Base-by-base conservation (phyloP, 1,140 invertebrate genomes). In the Cardiocondyla obscurior region DNA sequence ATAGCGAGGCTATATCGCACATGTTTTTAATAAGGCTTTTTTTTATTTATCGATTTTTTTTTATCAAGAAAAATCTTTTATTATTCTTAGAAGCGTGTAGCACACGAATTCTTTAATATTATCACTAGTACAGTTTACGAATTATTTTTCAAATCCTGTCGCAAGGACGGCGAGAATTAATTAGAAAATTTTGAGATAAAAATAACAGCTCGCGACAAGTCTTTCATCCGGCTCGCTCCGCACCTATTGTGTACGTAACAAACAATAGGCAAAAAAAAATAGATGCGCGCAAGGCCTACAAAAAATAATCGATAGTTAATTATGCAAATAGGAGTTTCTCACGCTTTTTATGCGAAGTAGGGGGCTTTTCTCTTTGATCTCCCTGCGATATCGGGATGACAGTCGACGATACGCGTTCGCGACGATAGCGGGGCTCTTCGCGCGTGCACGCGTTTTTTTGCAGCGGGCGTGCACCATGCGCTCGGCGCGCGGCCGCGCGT, bases 401-500 rank as follows among this genome's bases (percentile, higher is more conserved):
- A 69, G 67, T 73, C 73, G 46, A 62, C 46, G 30, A 57, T n/a
- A 44, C 51, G 65, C 28, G 33, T 39, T 55, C 60, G 28, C 8
- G 25, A n/a, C 57, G 16, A 12, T 14, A 28, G 46, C n/a, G n/a
- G n/a, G n/a, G n/a, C 57, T 49, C 51, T 58, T 79, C 42, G 81
- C 44, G 51, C 67, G 65, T 65, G 70, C 58, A 60, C 55, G 49
- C 46, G 42, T 79, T 55, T 84, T n/a, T 77, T 81, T 76, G 28
- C 82, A 44, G 36, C 49, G 16, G 8, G n/a, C 67, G 22, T 55
- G 19, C 30, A 28, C 22, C 55, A 60, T 46, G 53, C 36, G 58
- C 60, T 65, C 70, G 55, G 55, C n/a, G 70, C 64, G 69, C 49
- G 60, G 39, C 36, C 60, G 55, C 70, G 86, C 85, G 87, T 79